These are phyloP conservation scores for Bradypodion ventrale DNA, from an alignment of 2,797 vertebrate species.

Conservation along the genomic window DNA sequence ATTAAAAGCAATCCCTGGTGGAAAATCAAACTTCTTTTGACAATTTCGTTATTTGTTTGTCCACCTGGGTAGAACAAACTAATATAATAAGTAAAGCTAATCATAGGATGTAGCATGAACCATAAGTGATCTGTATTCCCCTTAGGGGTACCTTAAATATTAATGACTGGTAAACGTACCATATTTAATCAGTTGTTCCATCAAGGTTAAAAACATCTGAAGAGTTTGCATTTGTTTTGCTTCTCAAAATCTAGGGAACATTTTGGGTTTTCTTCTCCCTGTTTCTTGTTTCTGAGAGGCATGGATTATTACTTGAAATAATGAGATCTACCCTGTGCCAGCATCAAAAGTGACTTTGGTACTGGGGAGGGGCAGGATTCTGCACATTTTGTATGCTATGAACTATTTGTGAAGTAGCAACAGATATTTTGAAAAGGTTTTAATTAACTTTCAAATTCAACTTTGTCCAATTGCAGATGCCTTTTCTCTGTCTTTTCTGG, in stretches of 20 bases:
- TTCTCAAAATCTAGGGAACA: conserved; percentile 6
- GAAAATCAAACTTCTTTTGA: background rate
- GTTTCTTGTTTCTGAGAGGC: conserved; percentile 14
- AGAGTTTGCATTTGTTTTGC: background rate
- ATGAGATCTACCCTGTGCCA: conserved; percentile 26
- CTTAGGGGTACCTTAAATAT: background rate
- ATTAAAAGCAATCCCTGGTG: background rate
- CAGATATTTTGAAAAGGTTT: background rate
- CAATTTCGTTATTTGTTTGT: background rate
- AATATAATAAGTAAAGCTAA: background rate
- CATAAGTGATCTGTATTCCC: background rate
- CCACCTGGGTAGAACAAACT: background rate
- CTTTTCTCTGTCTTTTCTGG: too few relatives aligned
- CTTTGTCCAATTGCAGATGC: too few relatives aligned
- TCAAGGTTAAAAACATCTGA: conserved; percentile 4
- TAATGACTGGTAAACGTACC: background rate
- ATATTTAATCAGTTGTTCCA: background rate
- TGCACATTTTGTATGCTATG: background rate
- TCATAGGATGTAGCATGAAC: background rate
- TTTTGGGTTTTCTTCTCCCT: conserved; percentile 20
- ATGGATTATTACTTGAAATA: conserved; percentile 20
- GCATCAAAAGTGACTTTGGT: background rate
- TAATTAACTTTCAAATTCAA: background rate
- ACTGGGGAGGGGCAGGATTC: background rate
- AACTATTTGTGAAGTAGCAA: background rate